phyloP scores from a whole-genome alignment of 2,888 invertebrate species.

The Gastrophysa polygoni region DNA sequence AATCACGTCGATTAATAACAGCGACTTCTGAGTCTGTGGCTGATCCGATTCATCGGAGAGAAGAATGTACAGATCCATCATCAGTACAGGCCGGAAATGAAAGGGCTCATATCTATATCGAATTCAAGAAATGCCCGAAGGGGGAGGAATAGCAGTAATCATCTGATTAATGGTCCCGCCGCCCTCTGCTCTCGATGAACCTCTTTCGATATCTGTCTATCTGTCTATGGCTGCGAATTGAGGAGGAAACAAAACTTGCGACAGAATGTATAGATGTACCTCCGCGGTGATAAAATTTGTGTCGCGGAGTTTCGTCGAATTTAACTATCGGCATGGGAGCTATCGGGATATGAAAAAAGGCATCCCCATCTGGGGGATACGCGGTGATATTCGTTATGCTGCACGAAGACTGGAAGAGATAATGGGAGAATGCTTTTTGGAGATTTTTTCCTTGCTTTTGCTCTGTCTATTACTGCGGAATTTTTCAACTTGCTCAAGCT shows the following conservation, averaged over 20 bases:
- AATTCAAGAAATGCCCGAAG: neutral
- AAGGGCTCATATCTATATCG: constrained; percentile 1
- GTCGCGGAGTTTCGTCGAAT: neutral
- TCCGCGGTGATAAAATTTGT: neutral
- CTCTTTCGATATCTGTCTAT: neutral
- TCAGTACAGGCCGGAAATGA: neutral
- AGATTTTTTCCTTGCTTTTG: neutral
- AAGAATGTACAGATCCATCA: neutral
- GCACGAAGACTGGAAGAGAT: neutral
- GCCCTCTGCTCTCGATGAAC: neutral
- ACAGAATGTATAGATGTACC: neutral
- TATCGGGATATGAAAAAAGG: neutral
- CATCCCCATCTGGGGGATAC: neutral
- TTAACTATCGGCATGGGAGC: neutral
- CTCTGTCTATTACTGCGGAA: too few species aligned
- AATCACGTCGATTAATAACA: neutral
- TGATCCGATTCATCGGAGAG: neutral
- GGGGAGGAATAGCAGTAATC: neutral
- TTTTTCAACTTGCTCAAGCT: too few species aligned
- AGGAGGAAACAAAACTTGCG: neutral
- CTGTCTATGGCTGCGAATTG: too few species aligned
- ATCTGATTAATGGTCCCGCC: neutral
- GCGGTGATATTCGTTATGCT: neutral
- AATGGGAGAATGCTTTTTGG: neutral
- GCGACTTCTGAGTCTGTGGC: neutral